Evolutionary conservation across 2,797 vertebrate genomes (phyloP).

Genomic region (Sciurus carolinensis): DNA sequence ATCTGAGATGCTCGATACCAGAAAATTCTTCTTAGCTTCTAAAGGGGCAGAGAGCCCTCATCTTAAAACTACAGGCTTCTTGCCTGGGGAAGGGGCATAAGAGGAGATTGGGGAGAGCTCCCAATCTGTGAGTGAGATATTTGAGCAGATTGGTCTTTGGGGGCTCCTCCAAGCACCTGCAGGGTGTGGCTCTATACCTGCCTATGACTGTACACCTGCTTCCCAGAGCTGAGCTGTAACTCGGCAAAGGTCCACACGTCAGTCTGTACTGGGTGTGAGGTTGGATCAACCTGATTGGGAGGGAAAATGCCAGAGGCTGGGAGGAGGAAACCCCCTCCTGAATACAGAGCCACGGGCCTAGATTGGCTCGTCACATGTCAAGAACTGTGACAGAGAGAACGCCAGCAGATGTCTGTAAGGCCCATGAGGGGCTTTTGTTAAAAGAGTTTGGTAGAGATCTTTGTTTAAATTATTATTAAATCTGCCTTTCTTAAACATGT

Average conservation of each 20-base stretch:
- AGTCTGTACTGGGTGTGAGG: neutral
- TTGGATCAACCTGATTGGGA: neutral
- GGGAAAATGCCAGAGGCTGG: neutral
- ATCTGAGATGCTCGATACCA: neutral
- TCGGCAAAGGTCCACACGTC: neutral
- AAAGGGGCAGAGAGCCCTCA: neutral
- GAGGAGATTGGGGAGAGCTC: neutral
- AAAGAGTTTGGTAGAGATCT: neutral
- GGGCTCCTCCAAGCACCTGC: neutral
- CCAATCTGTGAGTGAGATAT: neutral
- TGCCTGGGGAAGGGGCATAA: neutral
- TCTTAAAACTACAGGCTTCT: neutral
- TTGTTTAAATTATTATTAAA: conserved; percentile 49
- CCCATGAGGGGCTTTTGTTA: neutral
- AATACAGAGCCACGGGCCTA: neutral
- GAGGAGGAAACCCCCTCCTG: neutral
- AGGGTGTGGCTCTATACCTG: neutral
- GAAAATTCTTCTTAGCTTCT: conserved; percentile 28
- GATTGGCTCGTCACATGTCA: no score
- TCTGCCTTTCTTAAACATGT: conserved; percentile 6
- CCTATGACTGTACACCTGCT: neutral
- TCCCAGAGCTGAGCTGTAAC: neutral
- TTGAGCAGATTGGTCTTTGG: neutral
- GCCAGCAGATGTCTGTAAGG: neutral
- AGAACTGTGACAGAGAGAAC: neutral